Evolutionary conservation across 2,888 invertebrate genomes (phyloP).

Genomic region (Caradrina kadenii): DNA sequence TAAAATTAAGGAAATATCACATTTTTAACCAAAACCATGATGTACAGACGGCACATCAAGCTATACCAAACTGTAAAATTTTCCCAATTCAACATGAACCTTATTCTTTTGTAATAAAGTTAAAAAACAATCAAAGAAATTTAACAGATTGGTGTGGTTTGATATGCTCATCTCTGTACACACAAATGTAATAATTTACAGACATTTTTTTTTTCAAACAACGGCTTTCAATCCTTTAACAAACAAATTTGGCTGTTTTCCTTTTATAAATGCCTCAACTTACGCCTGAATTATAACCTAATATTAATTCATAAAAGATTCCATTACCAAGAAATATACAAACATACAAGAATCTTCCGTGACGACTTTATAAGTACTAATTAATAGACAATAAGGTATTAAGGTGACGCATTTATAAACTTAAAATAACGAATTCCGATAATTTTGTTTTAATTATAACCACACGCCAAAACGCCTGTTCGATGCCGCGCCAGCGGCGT

Average conservation of each 20-base stretch:
- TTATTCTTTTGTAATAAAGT: no score
- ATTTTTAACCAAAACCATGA: constrained; percentile 70
- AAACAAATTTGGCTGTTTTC: constrained; percentile 18
- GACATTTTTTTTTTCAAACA: constrained; percentile 31
- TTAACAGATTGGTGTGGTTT: no score
- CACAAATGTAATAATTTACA: constrained; percentile 41
- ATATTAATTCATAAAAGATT: constrained; percentile 32
- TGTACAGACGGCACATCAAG: no score
- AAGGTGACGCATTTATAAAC: constrained; percentile 40
- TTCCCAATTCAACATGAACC: no score
- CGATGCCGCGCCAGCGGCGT: no score
- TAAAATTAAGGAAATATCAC: constrained; percentile 77
- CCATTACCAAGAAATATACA: constrained; percentile 33
- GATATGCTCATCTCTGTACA: constrained; percentile 60
- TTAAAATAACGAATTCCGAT: constrained; percentile 5
- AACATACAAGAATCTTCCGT: constrained; percentile 21
- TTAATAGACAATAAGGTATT: background rate
- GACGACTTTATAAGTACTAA: constrained; percentile 13
- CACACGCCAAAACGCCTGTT: no score
- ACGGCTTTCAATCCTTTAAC: constrained; percentile 35
- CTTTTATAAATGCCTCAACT: constrained; percentile 44
- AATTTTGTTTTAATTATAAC: no score
- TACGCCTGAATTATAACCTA: background rate
- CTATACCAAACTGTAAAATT: no score
- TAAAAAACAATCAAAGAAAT: no score